Base-by-base conservation (phyloP, 2,113 vertebrate genomes). In the Arenaria interpres region DNA sequence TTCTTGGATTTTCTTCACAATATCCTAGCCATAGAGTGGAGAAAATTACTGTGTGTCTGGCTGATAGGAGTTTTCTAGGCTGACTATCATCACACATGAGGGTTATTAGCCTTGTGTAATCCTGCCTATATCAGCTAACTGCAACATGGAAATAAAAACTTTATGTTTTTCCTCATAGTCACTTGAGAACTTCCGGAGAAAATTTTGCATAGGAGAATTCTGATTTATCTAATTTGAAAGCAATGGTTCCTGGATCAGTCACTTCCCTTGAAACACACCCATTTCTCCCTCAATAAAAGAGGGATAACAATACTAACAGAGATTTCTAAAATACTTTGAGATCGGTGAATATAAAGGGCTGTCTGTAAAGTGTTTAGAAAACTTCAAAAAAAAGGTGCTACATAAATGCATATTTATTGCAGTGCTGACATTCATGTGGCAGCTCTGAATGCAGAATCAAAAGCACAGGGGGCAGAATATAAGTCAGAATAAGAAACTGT, bases 321-420 rank as follows among this genome's bases (percentile, higher is more conserved):
- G 80, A 87, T 91, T 85, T 89, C 67, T 60, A 54, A 96, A 95
- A 45, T 77, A 79, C 41, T 85, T 83, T 69, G 67, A 96, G 91
- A 91, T 57, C 89, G 89, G 17, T 89, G 89, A 92, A 92, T 95
- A 95, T 88, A 96, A 96, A 96, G 74, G 46, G 62, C 45, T 95
- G 86, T 94, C 96, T 97, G 91, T 92, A 95, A 96, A 95, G 85
- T 85, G 74, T 91, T 95, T 93, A 95, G 77, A 95, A 91, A 89
- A 94, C 63, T 92, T 97, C 10, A 96, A 75, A 95, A 92, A 92
- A 92, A 91, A 89, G 86, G 80, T 89, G 89, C 94, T 88, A 95
- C 68, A 79, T 83, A 97, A 97, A 97, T 96, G 81, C 93, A 96
- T 96, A 96, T 93, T 95, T 96, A 97, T 96, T 95, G 91, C 77